phyloP scores from a whole-genome alignment of 2,797 vertebrate species.

The Lutjanus argentimaculatus region DNA sequence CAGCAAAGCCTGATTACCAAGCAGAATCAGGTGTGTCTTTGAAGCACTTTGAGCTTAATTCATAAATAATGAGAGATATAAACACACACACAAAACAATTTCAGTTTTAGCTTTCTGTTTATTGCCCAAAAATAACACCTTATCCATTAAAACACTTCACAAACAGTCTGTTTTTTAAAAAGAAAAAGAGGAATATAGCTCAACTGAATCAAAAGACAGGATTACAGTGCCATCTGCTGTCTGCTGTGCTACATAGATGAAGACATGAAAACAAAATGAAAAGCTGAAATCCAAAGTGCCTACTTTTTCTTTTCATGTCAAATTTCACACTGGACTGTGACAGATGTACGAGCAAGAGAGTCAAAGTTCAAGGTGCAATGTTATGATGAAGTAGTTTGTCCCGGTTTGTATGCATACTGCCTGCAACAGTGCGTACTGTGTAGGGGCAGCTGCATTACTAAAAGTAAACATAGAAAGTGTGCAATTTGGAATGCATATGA shows the following conservation, averaged over 20 bases:
- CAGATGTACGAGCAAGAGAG: too few relatives aligned
- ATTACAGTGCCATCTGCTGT: constrained; percentile 65
- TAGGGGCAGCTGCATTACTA: too few relatives aligned
- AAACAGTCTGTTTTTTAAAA: too few relatives aligned
- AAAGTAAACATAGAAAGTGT: too few relatives aligned
- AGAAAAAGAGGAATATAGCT: background rate
- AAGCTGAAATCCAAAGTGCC: too few relatives aligned
- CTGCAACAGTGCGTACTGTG: too few relatives aligned
- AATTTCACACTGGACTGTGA: too few relatives aligned
- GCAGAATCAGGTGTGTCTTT: constrained; percentile 65
- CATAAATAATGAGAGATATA: accelerated
- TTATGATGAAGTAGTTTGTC: too few relatives aligned
- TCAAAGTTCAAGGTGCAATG: too few relatives aligned
- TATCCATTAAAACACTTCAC: background rate
- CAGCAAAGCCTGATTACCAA: constrained; percentile 65
- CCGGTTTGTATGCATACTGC: too few relatives aligned
- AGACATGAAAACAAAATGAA: too few relatives aligned
- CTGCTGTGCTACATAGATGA: background rate
- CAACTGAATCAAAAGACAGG: background rate
- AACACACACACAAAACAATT: background rate
- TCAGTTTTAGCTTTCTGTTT: constrained; percentile 9
- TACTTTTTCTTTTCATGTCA: too few relatives aligned
- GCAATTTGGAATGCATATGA: background rate
- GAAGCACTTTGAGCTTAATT: background rate
- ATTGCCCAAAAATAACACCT: constrained; percentile 32